Evolutionary conservation across 2,797 vertebrate genomes (phyloP), one percentile per base, ranked within the genome.

Genomic region (Psittacula echo): DNA sequence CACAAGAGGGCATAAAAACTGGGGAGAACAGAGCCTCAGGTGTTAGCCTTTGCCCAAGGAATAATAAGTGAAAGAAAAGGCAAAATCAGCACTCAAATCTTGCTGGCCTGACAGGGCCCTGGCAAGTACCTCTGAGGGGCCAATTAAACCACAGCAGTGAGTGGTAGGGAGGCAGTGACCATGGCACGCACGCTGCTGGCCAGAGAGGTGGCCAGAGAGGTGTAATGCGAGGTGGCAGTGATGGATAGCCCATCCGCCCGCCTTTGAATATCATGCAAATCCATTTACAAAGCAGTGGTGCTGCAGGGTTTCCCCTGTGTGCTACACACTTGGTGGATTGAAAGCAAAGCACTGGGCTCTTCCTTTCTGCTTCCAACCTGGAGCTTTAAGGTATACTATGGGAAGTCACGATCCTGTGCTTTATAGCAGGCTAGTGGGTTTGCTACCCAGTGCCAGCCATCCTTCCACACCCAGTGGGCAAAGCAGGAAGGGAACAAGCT

Each of bases 81-180:
- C n/a, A 80, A 91, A 58, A 58, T 92, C 90, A 90, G 93, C 95
- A 97, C 96, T 97, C 95, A 94, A 96, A 96, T 97, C 97, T 95
- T 95, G 90, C 93, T 95, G 96, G 53, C 76, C 95, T 97, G 93
- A 54, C 61, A 92, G 95, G 93, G 95, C 80, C 64, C 30, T 27
- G 1, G 93, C 75, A 66, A 47, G 12, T 13, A 72, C 58, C 80
- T 97, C 67, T 82, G 81, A 62, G 67, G 82, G 22, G 30, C 77
- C 85, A 95, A 85, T 94, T 91, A 92, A 94, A 89, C 5, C 3
- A 2, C 1, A 0, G 22, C 3, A 2, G 51, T 39, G 83, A 58
- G 56, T 34, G 56, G 56, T 24, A 86, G 76, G 95, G 62, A 96
- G 76, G 76, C 64, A 94, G 50, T 0, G 7, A 93, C 71, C 10